Evolutionary conservation across 2,888 invertebrate genomes (phyloP), one percentile per base, ranked within the genome.

Genomic region (Erpobdella octoculata): DNA sequence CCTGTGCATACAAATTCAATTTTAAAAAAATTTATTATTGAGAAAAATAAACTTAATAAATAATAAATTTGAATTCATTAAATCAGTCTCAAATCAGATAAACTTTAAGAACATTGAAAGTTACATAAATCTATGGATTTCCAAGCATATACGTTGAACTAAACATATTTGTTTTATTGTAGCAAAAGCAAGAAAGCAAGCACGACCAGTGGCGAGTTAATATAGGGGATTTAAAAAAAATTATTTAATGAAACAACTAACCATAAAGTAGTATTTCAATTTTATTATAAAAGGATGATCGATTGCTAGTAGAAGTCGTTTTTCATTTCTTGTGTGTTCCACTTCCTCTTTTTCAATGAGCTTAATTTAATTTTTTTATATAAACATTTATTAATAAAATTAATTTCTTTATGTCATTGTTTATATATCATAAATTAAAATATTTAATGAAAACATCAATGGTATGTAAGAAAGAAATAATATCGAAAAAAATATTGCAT

Each of bases 231-330:
- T 53, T 4, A 9, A 53, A 6, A 12, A 53, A 25, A 53, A 53
- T 25, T 48, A 48, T 6, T 48, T 48, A 48, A 48, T 12, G 18
- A 21, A 53, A 25, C 12, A 9, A 53, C 21, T 15, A 53, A 53
- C 4, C 1, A 5, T 15, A 18, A 53, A 25, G 53, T 6, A n/a
- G 28, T 53, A 18, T 12, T 35, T n/a, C 58, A 58, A 25, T 18
- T 69, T 53, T 1, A 69, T 36, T 33, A 69, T 69, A 58, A 69
- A 69, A 4, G 69, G 69, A 21, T 41, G 46, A 58, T 69, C 69
- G 2, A 69, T n/a, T 12, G 69, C n/a, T 6, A 6, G 35, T 12
- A 69, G 25, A 31, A 69, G 48, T 21, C 58, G 33, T n/a, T 53
- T 48, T 25, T 69, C 69, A 31, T 33, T 58, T 35, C 35, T 31